These are phyloP conservation scores for Drosophila lacertosa DNA, from an alignment of 1,140 invertebrate species.

Conservation along the genomic window DNA sequence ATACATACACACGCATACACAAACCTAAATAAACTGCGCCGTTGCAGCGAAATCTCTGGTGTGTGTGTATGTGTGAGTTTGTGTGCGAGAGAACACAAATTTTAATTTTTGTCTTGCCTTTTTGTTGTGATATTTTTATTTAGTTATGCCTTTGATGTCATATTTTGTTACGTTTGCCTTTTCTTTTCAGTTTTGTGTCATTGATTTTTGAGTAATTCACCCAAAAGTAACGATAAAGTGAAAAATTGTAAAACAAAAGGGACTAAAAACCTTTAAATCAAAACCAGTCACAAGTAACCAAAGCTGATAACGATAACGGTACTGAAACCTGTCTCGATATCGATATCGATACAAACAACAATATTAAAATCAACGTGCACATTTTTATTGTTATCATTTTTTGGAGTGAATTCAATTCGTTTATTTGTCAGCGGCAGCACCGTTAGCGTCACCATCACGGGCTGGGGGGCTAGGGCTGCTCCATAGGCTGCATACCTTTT, in stretches of 20 bases:
- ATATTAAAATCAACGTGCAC: constrained; percentile 33
- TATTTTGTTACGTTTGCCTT: constrained; percentile 59
- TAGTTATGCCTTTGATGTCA: constrained; percentile 51
- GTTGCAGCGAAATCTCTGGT: constrained; percentile 36
- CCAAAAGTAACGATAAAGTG: constrained; percentile 33
- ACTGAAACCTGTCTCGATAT: constrained; percentile 16
- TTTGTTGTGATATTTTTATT: constrained; percentile 21
- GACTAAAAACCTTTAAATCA: constrained; percentile 15
- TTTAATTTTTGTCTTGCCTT: constrained; percentile 32
- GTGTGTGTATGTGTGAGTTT: constrained; percentile 35
- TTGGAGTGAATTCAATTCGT: constrained; percentile 11
- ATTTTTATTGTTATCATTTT: constrained; percentile 32
- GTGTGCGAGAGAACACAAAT: constrained; percentile 36
- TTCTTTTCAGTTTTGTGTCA: constrained; percentile 78
- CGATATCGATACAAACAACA: constrained; percentile 10
- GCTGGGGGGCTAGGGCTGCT: constrained; percentile 14
- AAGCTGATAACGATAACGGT: constrained; percentile 21
- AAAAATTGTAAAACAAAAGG: constrained; percentile 14
- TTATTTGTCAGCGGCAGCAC: not conserved
- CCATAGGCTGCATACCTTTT: constrained; percentile 75
- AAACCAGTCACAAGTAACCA: constrained; percentile 9
- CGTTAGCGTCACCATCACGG: not conserved
- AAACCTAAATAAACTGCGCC: constrained; percentile 48
- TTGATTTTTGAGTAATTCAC: constrained; percentile 64
- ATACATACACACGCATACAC: constrained; percentile 42